Base-by-base conservation (phyloP, 2,888 invertebrate species). In the Aspidiotus rigidus region DNA sequence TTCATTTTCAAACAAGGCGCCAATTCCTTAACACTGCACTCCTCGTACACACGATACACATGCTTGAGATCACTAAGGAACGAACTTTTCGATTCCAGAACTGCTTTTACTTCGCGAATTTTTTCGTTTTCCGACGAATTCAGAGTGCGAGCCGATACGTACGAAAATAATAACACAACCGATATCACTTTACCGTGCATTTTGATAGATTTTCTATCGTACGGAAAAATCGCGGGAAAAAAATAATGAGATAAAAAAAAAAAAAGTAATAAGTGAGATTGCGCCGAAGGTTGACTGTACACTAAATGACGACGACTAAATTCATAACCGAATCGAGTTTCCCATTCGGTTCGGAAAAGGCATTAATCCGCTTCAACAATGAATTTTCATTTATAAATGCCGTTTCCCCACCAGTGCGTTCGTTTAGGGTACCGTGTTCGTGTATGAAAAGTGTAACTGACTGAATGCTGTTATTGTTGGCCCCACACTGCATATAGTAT, bases 1-100 rank as follows among this genome's bases (percentile, higher is more conserved):
- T 90, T 90, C 71, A 89, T 79, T 78, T 91, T 91, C 64, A 92
- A 80, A 74, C 91, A 92, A 71, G 87, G 84, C 5, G 86, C 81
- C 42, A 88, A 72, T 71, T 80, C 77, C 69, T 77, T 73, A 86
- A 87, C 72, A 83, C 73, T 82, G 80, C 91, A 91, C 75, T 90
- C 89, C 78, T 87, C 88, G 79, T 90, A 91, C 13, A 74, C 71
- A 11, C 71, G 69, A 41, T 72, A 71, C 41, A 72, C 64, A n/a
- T 64, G 62, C 28, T 55, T 59, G 6, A 70, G 44, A 61, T 70
- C 70, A 60, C 64, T 66, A 11, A 64, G 15, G 17, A 64, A 60
- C 17, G 64, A 64, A 7, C 49, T 28, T 15, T 49, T 60, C 64
- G 70, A 60, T 40, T 55, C 56, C 11, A 55, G 7, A 7, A 16